Conservation (phyloP, 2,797 vertebrate genomes). For the Ispidina lecontei region DNA sequence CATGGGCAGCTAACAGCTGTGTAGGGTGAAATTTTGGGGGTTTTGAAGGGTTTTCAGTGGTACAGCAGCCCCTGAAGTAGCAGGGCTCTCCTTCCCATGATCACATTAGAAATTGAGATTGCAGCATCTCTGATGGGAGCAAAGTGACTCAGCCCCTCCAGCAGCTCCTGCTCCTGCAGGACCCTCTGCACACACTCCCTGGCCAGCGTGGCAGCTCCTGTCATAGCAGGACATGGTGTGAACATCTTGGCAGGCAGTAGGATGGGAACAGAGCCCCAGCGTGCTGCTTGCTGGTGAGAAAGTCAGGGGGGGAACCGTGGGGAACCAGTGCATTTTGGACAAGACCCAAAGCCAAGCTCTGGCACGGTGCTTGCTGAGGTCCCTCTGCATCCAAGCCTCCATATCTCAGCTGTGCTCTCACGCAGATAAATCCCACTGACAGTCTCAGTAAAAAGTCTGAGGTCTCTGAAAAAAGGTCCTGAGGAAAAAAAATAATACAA, state of each 20-base stretch:
- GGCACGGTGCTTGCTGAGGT: not conserved
- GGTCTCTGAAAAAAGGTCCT: not conserved
- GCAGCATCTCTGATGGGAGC: not conserved
- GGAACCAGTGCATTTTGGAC: not conserved
- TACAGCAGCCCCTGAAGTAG: accelerated
- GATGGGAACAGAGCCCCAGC: not conserved
- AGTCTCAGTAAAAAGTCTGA: not conserved
- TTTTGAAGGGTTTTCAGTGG: not conserved
- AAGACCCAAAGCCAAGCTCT: not conserved
- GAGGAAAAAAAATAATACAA: not conserved
- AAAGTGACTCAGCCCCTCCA: not conserved
- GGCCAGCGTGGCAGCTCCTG: accelerated
- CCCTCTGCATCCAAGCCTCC: accelerated
- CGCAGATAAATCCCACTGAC: not conserved
- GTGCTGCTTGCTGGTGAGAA: accelerated
- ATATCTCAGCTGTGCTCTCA: accelerated
- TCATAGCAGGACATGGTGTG: accelerated
- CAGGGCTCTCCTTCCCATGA: not conserved
- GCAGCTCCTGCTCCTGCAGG: not conserved
- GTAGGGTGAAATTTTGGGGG: accelerated
- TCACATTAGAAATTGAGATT: not conserved
- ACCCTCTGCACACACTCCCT: not conserved
- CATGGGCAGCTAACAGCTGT: accelerated
- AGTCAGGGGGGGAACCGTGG: accelerated
- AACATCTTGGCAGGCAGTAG: accelerated